Percentiles rank a stretch among this genome's conserved stretches.
phyloP scores from a whole-genome alignment of 2,113 vertebrate species.

The Tor tambroides region DNA sequence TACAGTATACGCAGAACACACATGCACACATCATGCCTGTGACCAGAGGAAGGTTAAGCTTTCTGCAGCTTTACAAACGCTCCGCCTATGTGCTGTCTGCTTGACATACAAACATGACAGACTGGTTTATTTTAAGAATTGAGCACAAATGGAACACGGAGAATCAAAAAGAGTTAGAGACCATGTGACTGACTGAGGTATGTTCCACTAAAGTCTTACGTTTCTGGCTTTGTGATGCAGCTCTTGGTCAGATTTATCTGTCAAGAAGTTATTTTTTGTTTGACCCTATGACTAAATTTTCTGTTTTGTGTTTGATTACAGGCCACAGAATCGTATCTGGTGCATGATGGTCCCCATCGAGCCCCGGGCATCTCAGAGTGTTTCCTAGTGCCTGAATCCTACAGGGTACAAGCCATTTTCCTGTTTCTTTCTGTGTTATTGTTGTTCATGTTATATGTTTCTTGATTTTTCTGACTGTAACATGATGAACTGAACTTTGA shows the following conservation, averaged over 20 bases:
- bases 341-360: conserved; percentile 78
- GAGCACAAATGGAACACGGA: neutral
- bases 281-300: neutral
- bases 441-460: conserved; percentile 62
- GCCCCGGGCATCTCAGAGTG: conserved; percentile 80
- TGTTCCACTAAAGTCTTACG: neutral
- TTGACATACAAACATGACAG: conserved; percentile 5
- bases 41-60: neutral
- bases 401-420: conserved; percentile 71
- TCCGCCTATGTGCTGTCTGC: neutral
- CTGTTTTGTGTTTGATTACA: conserved; percentile 63
- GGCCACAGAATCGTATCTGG: conserved; percentile 82
- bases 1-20: neutral
- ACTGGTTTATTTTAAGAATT: conserved; percentile 6
- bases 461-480: conserved; percentile 47
- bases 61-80: neutral
- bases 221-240: neutral
- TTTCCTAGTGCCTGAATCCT: conserved; percentile 81
- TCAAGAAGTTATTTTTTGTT: neutral
- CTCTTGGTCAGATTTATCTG: neutral
- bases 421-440: neutral
- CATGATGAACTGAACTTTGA: conserved; percentile 55
- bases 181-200: neutral
- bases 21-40: neutral
- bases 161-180: neutral